phyloP scores from a whole-genome alignment of 2,888 invertebrate species.

The Ecliptopera silaceata region DNA sequence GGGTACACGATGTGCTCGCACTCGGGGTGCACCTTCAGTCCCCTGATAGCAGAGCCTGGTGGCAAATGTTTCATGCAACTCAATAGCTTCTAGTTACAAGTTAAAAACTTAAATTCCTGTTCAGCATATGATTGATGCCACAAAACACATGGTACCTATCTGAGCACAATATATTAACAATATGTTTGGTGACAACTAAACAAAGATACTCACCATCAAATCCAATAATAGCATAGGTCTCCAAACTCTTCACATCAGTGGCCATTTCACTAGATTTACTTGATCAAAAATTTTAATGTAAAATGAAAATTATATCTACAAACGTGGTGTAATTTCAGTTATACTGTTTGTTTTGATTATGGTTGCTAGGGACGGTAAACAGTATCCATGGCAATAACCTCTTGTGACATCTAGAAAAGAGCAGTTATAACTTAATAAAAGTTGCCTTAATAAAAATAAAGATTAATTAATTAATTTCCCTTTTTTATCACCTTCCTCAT shows the following conservation, averaged over 20 bases:
- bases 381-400: constrained; percentile 37
- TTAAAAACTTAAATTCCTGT: too few relatives aligned
- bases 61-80: not conserved
- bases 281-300: constrained; percentile 23
- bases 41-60: constrained; percentile 72
- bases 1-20: constrained; percentile 88
- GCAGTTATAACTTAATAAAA: too few relatives aligned
- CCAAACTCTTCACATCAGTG: constrained; percentile 84
- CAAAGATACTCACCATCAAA: constrained; percentile 85
- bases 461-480: too few relatives aligned
- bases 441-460: too few relatives aligned
- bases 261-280: constrained; percentile 36
- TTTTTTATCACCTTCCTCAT: too few relatives aligned
- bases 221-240: constrained; percentile 88
- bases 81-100: too few relatives aligned
- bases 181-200: not conserved
- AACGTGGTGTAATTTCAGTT: constrained; percentile 6
- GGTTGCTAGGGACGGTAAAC: constrained; percentile 38
- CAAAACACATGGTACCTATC: too few relatives aligned
- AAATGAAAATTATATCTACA: constrained; percentile 33
- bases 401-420: constrained; percentile 3
- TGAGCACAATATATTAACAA: too few relatives aligned
- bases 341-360: constrained; percentile 29
- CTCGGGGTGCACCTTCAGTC: constrained; percentile 89
- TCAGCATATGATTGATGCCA: too few relatives aligned